Percentiles rank a stretch among this genome's conserved stretches.
Conservation (phyloP, 2,797 vertebrate genomes). For the Chaunax sp. region DNA sequence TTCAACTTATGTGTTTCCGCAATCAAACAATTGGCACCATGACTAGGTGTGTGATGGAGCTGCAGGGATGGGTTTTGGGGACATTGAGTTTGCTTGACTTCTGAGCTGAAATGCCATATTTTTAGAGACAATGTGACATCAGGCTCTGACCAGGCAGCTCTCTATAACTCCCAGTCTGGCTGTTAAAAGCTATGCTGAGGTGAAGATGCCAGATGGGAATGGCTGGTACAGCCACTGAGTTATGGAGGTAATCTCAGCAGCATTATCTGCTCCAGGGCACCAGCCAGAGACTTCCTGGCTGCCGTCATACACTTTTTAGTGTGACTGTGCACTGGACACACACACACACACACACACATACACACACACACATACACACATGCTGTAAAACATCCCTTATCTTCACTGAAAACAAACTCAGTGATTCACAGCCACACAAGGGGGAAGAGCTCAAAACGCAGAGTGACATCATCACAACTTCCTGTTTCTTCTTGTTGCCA, state of each 20-base stretch:
- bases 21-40: not conserved
- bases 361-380: slow-evolving; percentile 9
- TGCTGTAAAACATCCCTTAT: slow-evolving; percentile 58
- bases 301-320: slow-evolving; percentile 52
- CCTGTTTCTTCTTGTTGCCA: slow-evolving; percentile 80
- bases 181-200: slow-evolving; percentile 56
- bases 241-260: slow-evolving; percentile 65
- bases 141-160: slow-evolving; percentile 35
- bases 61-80: slow-evolving; percentile 15
- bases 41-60: slow-evolving; percentile 18
- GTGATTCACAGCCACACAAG: slow-evolving; percentile 71
- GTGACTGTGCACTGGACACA: slow-evolving; percentile 21
- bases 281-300: slow-evolving; percentile 69
- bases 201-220: slow-evolving; percentile 66
- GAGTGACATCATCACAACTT: slow-evolving; percentile 82
- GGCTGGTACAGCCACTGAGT: slow-evolving; percentile 57
- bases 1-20: slow-evolving; percentile 38
- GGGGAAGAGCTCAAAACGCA: slow-evolving; percentile 69
- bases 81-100: slow-evolving; percentile 43
- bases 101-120: slow-evolving; percentile 51
- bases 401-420: slow-evolving; percentile 54
- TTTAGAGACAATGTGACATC: slow-evolving; percentile 51
- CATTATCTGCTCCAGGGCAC: slow-evolving; percentile 62
- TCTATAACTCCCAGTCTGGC: slow-evolving; percentile 53
- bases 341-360: slow-evolving; percentile 7